A percentile compares a stretch with the other conserved stretches of the same genome.
Conservation (phyloP, 2,888 invertebrate species). For the Caenorhabditis virilis region DNA sequence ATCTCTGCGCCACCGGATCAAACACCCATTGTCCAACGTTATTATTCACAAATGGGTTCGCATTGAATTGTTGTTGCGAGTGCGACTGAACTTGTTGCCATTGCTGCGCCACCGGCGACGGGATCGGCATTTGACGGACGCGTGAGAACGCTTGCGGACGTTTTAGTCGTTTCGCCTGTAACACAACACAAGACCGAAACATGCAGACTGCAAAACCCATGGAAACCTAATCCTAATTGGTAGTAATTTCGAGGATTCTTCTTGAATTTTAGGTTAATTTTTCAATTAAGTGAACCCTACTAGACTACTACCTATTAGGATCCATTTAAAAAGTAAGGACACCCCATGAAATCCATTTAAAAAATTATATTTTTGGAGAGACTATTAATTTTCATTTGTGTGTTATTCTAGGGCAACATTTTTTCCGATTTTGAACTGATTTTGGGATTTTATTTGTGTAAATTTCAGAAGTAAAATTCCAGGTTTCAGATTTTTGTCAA, state of each 20-base stretch:
- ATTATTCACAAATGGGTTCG: not conserved
- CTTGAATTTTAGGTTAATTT: not conserved
- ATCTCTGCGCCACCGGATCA: slow-evolving; percentile 43
- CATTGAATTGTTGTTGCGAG: slow-evolving; percentile 2
- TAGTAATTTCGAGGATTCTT: not conserved
- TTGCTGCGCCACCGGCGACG: slow-evolving; percentile 17
- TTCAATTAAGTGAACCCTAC: not conserved
- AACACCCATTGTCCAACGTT: slow-evolving; percentile 49
- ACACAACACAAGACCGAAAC: slow-evolving; percentile 36
- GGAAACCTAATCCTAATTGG: no score
- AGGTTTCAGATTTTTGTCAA: not conserved
- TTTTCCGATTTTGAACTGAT: no score
- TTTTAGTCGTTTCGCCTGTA: slow-evolving; percentile 9
- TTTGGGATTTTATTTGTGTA: no score
- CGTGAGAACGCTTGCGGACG: slow-evolving; percentile 55
- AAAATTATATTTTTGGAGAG: no score
- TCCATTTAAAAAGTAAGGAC: not conserved
- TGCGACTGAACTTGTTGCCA: slow-evolving; percentile 12
- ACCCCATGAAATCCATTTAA: no score
- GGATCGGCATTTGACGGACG: slow-evolving; percentile 55
- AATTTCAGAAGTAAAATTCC: slow-evolving; percentile 1
- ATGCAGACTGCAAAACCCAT: no score
- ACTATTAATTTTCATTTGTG: no score
- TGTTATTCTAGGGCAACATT: no score
- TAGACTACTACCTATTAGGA: not conserved